phyloP scores from a whole-genome alignment of 2,797 vertebrate genomes.

The Tokudaia tokunoshimensis region DNA sequence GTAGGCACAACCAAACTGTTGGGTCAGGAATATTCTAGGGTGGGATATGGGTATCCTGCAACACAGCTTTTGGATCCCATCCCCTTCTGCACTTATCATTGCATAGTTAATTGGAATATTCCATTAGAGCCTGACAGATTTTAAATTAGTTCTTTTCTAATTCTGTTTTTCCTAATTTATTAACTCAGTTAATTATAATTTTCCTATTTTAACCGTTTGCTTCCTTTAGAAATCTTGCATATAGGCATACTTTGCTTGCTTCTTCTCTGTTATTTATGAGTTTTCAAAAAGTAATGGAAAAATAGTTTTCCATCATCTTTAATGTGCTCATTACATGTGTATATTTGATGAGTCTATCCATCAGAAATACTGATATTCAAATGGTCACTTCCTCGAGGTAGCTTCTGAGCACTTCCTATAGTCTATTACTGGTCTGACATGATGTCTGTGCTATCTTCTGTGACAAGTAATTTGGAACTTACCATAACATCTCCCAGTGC shows the following conservation, averaged over 20 bases:
- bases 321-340: neutral
- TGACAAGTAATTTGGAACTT: neutral
- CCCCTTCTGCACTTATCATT: neutral
- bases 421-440: neutral
- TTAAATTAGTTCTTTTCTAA: neutral
- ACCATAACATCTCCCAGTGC: neutral
- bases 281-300: conserved; percentile 21
- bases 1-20: neutral
- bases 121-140: neutral
- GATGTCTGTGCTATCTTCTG: neutral
- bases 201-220: conserved; percentile 3
- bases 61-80: neutral
- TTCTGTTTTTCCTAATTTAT: conserved; percentile 39
- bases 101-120: neutral
- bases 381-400: neutral
- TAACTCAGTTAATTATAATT: conserved; percentile 16
- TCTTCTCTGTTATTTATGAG: conserved; percentile 29
- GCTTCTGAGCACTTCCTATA: neutral
- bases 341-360: neutral
- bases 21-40: neutral
- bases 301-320: neutral
- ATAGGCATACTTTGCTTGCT: neutral
- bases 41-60: neutral
- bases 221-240: neutral
- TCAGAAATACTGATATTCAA: neutral